A percentile compares a stretch with the other conserved stretches of the same genome.
Evolutionary conservation across 23 tunicate genomes (phyloP).

Genomic region (Diplosoma virens): DNA sequence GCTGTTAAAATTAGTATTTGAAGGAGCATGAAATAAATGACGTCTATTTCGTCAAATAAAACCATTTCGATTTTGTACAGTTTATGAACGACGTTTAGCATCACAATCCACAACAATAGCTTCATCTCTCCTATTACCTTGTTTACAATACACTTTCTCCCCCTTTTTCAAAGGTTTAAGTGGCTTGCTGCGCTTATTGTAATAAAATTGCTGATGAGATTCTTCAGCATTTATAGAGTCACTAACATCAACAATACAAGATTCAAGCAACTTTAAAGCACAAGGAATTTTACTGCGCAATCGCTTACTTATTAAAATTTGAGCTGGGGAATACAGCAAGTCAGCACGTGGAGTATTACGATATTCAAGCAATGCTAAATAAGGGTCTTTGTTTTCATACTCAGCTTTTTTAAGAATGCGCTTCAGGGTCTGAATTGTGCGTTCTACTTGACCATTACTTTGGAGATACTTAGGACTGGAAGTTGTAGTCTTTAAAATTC

Average conservation of each 20-base stretch:
- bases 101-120: too few relatives aligned
- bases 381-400: slow-evolving; percentile 5
- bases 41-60: too few relatives aligned
- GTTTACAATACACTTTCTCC: too few relatives aligned
- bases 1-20: too few relatives aligned
- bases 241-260: slow-evolving; percentile 1
- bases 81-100: too few relatives aligned
- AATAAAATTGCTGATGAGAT: background rate
- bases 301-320: slow-evolving; percentile 15
- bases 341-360: slow-evolving; percentile 7
- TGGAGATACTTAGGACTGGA: slow-evolving; percentile 25
- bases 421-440: slow-evolving; percentile 33
- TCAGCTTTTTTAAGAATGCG: slow-evolving; percentile 20
- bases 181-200: background rate
- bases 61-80: too few relatives aligned
- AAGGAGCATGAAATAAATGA: too few relatives aligned
- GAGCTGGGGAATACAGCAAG: slow-evolving; percentile 6
- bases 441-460: slow-evolving; percentile 37
- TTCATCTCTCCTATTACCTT: too few relatives aligned
- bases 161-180: background rate
- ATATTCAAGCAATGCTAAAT: slow-evolving; percentile 31
- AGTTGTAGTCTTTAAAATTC: slow-evolving; percentile 7
- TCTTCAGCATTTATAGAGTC: background rate
- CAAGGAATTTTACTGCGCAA: slow-evolving; percentile 1
- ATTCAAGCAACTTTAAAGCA: background rate